Evolutionary conservation across 37 sponge, comb jelly and placozoan genomes (phyloP), one percentile per base, ranked within the genome.

Genomic region (Oscarella lobularis): DNA sequence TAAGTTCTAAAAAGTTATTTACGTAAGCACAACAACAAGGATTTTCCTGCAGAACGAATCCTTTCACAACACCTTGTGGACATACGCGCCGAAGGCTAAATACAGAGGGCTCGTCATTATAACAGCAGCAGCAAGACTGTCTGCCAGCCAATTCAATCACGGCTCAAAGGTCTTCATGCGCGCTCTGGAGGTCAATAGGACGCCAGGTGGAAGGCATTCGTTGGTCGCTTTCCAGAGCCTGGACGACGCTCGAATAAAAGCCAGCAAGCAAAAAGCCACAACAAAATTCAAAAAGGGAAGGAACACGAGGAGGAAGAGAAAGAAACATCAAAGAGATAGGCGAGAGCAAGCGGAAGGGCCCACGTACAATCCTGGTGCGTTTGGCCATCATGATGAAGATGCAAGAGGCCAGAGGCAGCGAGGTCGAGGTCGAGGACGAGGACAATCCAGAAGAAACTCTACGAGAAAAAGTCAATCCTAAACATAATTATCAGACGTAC

Each of bases 41-140:
- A n/a, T n/a, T n/a, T n/a, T n/a, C n/a, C n/a, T n/a, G n/a, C n/a
- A 48, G 60, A 48, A 48, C 60, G 60, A 48, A 20, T 48, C 60
- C 9, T 48, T 48, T 48, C 9, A 48, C 20, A 20, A 20, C 9
- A 48, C 20, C 14, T 27, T 48, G 14, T 48, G 60, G 60, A 48
- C 9, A 27, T 20, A 48, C 20, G 60, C 20, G 60, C 60, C 60
- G 60, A 48, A 48, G 60, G 14, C 9, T 48, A 48, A 48, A 20
- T 48, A 27, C 20, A 27, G 20, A 27, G 60, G 60, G 9, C 20
- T 27, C 60, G 20, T 9, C 9, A 48, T 20, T 9, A 48, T 48
- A 48, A 48, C 9, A 20, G 60, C 60, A 48, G 60, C 60, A 48
- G 60, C 20, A 48, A 48, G 20, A 27, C 9, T 48, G 60, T 27